Evolutionary conservation across 2,797 vertebrate species (phyloP).

Genomic region (Anguilla pacifica): DNA sequence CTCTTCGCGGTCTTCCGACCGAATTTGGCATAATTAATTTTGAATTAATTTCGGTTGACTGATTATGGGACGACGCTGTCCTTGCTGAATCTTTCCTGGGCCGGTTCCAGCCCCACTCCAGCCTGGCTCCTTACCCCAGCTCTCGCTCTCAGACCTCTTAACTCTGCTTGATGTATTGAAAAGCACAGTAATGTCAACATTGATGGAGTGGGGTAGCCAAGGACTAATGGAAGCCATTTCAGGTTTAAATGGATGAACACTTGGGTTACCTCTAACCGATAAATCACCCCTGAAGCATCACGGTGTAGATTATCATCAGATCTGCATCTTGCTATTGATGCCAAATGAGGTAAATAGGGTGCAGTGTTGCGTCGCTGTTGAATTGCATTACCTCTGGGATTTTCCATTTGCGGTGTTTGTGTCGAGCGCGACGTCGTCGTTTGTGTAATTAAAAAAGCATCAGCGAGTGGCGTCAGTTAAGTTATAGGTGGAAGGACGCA

Average conservation of each 20-base stretch:
- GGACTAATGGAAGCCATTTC: slow-evolving; percentile 38
- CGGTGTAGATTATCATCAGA: slow-evolving; percentile 5
- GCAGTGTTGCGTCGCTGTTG: not conserved
- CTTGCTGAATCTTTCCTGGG: not conserved
- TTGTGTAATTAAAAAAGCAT: not conserved
- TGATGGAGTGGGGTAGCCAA: slow-evolving; percentile 40
- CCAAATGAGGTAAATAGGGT: not conserved
- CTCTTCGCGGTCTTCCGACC: not conserved
- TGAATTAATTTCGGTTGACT: not conserved
- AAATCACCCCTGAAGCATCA: slow-evolving; percentile 27
- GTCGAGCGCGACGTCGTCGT: not conserved
- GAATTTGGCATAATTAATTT: not conserved
- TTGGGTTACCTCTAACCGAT: slow-evolving; percentile 37
- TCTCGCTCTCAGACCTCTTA: not conserved
- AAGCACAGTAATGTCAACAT: slow-evolving; percentile 28
- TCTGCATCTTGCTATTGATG: slow-evolving; percentile 2
- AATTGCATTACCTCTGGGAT: not conserved
- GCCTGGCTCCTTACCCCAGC: not conserved
- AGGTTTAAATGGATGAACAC: slow-evolving; percentile 37
- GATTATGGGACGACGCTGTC: not conserved
- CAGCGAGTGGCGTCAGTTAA: not conserved
- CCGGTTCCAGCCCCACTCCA: not conserved
- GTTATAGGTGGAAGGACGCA: not conserved
- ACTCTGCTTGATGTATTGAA: not conserved
- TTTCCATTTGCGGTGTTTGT: not conserved